Base-by-base conservation (phyloP, 2,888 invertebrate species). In the Caradrina kadenii region DNA sequence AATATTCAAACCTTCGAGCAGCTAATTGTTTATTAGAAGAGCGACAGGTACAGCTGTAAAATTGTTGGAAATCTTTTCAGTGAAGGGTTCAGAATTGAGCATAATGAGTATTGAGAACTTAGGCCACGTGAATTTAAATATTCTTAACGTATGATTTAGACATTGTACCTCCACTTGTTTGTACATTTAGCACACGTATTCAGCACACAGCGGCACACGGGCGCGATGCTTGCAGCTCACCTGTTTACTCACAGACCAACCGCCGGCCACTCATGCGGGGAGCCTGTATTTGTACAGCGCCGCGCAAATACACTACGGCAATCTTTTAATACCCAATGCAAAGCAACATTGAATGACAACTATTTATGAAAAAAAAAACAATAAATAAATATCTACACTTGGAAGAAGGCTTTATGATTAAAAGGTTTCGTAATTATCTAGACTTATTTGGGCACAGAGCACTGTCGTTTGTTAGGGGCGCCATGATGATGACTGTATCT, bases 191-290 rank as follows among this genome's bases (percentile, higher is more conserved):
- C n/a, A n/a, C n/a, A n/a, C n/a, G n/a, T n/a, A n/a, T n/a, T n/a
- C 13, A 45, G 19, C 17, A n/a, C 66, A 31, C 63, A 10, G 17
- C 17, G 15, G 39, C 39, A 11, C 39, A 2, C 17, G 45, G 15
- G 15, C 7, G 17, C 26, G n/a, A 1, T 4, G 39, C 45, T 54
- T 39, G 22, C 31, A 59, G 42, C 60, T 63, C 76, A 50, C 60
- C 60, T 68, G 68, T 68, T 61, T 61, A n/a, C 63, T 45, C 48
- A 21, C 48, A 31, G 50, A 59, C 42, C 45, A 45, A 48, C 68
- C 21, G 62, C 26, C 15, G 54, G 35, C 19, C 63, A 52, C 19
- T 54, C 56, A 62, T 58, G 64, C 56, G 60, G 72, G 64, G 4
- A 11, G 49, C 17, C 19, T 60, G 45, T 50, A 19, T 52, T 19